A percentile compares a stretch with the other conserved stretches of the same genome.
Evolutionary conservation across 2,113 vertebrate genomes (phyloP).

Genomic region (Leptodactylus fuscus): DNA sequence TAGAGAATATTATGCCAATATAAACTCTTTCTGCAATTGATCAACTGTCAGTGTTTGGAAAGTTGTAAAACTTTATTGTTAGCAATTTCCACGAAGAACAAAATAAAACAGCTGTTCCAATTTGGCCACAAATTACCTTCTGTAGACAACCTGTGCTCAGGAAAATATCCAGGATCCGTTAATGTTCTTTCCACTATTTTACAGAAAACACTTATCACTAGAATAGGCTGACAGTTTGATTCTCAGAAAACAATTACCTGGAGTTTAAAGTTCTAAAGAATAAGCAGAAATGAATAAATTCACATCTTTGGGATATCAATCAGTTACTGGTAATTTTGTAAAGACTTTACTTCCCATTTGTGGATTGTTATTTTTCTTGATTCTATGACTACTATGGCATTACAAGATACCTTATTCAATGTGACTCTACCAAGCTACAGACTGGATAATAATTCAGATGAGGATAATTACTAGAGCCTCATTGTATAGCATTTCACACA

Average conservation of each 20-base stretch:
- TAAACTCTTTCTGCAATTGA: conserved; percentile 21
- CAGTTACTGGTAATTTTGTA: conserved; percentile 27
- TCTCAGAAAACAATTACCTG: conserved; percentile 47
- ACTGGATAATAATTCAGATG: not conserved
- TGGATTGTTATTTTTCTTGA: not conserved
- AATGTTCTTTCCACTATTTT: conserved; percentile 49
- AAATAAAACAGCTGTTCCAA: conserved; percentile 43
- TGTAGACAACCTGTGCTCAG: conserved; percentile 33
- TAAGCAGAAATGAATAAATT: conserved; percentile 21
- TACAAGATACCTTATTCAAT: not conserved
- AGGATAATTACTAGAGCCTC: not conserved
- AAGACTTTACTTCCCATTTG: conserved; percentile 2
- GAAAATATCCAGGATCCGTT: conserved; percentile 26
- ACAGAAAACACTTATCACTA: conserved; percentile 41
- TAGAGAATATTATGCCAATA: not conserved
- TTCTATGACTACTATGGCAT: not conserved
- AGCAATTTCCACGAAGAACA: conserved; percentile 34
- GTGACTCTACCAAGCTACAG: not conserved
- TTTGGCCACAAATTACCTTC: conserved; percentile 29
- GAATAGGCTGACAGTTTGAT: conserved; percentile 54
- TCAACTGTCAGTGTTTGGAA: conserved; percentile 10
- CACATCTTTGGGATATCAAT: conserved; percentile 17
- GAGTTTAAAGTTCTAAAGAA: conserved; percentile 5
- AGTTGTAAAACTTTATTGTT: conserved; percentile 38
- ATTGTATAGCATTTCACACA: not conserved